A percentile compares a stretch with the other conserved stretches of the same genome.
Conservation (phyloP, 2,113 vertebrate species). For the Anseranas semipalmata region DNA sequence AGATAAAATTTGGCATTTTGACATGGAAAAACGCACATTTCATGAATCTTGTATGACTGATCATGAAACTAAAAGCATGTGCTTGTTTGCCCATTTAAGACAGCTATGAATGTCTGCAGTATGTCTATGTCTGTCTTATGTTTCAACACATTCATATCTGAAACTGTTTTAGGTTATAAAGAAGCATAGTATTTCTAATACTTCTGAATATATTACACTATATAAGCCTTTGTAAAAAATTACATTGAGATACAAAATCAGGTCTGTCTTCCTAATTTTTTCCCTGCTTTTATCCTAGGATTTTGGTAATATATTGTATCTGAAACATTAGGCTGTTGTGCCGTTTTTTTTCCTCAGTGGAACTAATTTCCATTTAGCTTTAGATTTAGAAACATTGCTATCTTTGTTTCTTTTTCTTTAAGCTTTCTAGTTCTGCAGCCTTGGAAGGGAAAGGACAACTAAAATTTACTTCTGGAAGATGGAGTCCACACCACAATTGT, state of each 20-base stretch:
- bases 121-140: not conserved
- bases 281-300: not conserved
- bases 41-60: not conserved
- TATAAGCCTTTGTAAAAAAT: not conserved
- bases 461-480: slow-evolving; percentile 93
- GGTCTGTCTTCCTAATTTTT: not conserved
- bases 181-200: not conserved
- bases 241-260: not conserved
- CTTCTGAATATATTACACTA: not conserved
- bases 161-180: not conserved
- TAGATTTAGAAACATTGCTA: not conserved
- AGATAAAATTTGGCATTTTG: not conserved
- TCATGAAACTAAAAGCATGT: not conserved
- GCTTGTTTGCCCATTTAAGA: not conserved
- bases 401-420: slow-evolving; percentile 16
- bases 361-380: not conserved
- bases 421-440: slow-evolving; percentile 88
- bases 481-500: slow-evolving; percentile 97
- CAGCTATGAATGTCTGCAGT: not conserved
- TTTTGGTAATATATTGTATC: not conserved
- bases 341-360: not conserved
- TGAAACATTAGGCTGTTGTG: not conserved
- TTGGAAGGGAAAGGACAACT: slow-evolving; percentile 97
- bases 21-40: not conserved
- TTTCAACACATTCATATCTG: not conserved